A percentile compares a stretch with the other conserved stretches of the same genome.
phyloP scores from a whole-genome alignment of 2,888 invertebrate species.

The Quadroppia sp. region DNA sequence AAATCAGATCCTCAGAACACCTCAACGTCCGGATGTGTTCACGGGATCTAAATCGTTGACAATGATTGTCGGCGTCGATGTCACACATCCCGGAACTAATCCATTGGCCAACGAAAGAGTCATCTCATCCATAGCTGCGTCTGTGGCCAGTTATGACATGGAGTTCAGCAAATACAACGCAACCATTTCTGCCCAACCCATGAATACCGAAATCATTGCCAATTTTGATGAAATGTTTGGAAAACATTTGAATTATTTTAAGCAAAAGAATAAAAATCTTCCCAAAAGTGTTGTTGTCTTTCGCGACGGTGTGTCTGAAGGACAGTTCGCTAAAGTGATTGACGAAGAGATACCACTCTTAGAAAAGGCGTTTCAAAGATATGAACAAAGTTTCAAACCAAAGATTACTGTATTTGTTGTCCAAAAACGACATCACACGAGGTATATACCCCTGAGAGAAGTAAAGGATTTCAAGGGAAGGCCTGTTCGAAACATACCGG shows the following conservation, averaged over 20 bases:
- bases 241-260: constrained; percentile 64
- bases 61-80: constrained; percentile 79
- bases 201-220: constrained; percentile 64
- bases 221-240: constrained; percentile 66
- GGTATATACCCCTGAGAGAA: constrained; percentile 53
- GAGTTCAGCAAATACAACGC: constrained; percentile 48
- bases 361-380: constrained; percentile 63
- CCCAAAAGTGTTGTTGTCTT: constrained; percentile 66
- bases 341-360: constrained; percentile 57
- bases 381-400: constrained; percentile 63
- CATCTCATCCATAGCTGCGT: constrained; percentile 64
- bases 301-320: constrained; percentile 82
- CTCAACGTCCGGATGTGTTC: constrained; percentile 31
- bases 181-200: constrained; percentile 67
- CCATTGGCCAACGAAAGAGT: constrained; percentile 56
- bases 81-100: constrained; percentile 77
- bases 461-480: constrained; percentile 50
- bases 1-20: constrained; percentile 48
- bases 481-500: constrained; percentile 66
- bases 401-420: constrained; percentile 86
- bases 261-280: constrained; percentile 51
- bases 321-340: constrained; percentile 65
- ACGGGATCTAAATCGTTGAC: neutral
- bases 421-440: constrained; percentile 95
- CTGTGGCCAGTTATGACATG: constrained; percentile 69